Evolutionary conservation across 1,140 invertebrate species (phyloP).

Genomic region (Helicoverpa zea): DNA sequence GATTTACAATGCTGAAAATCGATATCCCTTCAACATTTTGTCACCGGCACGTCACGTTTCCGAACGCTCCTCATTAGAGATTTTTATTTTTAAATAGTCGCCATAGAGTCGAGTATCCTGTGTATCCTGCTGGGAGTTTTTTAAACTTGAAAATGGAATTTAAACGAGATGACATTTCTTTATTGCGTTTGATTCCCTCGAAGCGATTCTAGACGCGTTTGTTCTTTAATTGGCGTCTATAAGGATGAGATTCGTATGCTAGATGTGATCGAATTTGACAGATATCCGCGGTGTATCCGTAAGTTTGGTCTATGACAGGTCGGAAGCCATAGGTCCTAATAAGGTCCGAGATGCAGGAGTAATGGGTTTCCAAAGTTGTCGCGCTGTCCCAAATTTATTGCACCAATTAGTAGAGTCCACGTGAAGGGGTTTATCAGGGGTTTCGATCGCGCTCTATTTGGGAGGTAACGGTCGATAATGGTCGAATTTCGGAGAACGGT

Average conservation of each 20-base stretch:
- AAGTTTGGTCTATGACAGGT: slow-evolving; percentile 60
- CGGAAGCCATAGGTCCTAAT: slow-evolving; percentile 64
- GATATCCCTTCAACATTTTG: slow-evolving; percentile 77
- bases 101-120: slow-evolving; percentile 65
- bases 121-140: slow-evolving; percentile 59
- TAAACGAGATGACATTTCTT: slow-evolving; percentile 82
- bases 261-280: slow-evolving; percentile 63
- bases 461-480: slow-evolving; percentile 83
- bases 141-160: slow-evolving; percentile 78
- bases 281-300: slow-evolving; percentile 62
- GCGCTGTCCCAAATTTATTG: slow-evolving; percentile 81
- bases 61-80: slow-evolving; percentile 73
- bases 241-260: slow-evolving; percentile 71
- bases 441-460: slow-evolving; percentile 81
- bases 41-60: slow-evolving; percentile 75
- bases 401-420: slow-evolving; percentile 84
- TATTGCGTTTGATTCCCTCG: slow-evolving; percentile 64
- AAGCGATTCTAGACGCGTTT: slow-evolving; percentile 66
- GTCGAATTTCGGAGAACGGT: slow-evolving; percentile 79
- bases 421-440: slow-evolving; percentile 79
- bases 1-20: slow-evolving; percentile 53
- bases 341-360: slow-evolving; percentile 62
- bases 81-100: slow-evolving; percentile 71
- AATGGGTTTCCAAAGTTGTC: slow-evolving; percentile 67
- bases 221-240: slow-evolving; percentile 71